These are phyloP conservation scores for Oasisia sp. DNA, from an alignment of 2,888 invertebrate genomes.

Conservation along the genomic window DNA sequence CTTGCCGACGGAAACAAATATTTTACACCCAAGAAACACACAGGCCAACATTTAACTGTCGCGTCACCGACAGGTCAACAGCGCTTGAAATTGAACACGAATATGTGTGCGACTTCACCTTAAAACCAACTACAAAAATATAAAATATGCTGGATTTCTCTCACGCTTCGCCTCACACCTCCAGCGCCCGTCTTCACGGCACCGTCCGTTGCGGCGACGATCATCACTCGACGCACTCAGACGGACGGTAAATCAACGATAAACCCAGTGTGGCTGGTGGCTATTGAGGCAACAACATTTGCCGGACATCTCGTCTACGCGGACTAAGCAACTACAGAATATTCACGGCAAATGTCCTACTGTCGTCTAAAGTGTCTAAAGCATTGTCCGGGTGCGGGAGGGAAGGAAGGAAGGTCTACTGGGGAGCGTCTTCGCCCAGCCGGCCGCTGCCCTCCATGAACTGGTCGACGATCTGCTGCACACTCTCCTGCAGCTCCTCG, in stretches of 20 bases:
- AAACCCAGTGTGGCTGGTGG: not conserved
- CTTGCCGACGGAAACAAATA: slow-evolving; percentile 13
- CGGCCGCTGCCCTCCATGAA: slow-evolving; percentile 47
- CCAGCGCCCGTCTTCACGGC: not conserved
- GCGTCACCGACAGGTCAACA: not conserved
- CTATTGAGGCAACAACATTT: not conserved
- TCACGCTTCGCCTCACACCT: not conserved
- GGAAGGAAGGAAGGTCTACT: not conserved
- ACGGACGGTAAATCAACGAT: not conserved
- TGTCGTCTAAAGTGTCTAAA: not conserved
- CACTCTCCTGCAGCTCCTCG: slow-evolving; percentile 59
- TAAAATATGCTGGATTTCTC: slow-evolving; percentile 17
- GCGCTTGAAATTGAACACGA: not conserved
- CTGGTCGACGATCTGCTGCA: slow-evolving; percentile 63
- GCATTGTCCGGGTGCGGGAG: not conserved
- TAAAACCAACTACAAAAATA: slow-evolving; percentile 17
- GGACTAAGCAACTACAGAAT: slow-evolving; percentile 12
- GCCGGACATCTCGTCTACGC: not conserved
- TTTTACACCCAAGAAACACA: slow-evolving; percentile 17
- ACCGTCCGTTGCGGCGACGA: not conserved
- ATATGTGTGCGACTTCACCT: not conserved
- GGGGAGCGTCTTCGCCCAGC: slow-evolving; percentile 23
- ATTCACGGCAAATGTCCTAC: slow-evolving; percentile 9
- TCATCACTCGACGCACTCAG: not conserved
- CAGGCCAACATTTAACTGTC: not conserved